A percentile compares a stretch with the other conserved stretches of the same genome.
Conservation (phyloP, 2,113 vertebrate species). For the Tragelaphus scriptus region DNA sequence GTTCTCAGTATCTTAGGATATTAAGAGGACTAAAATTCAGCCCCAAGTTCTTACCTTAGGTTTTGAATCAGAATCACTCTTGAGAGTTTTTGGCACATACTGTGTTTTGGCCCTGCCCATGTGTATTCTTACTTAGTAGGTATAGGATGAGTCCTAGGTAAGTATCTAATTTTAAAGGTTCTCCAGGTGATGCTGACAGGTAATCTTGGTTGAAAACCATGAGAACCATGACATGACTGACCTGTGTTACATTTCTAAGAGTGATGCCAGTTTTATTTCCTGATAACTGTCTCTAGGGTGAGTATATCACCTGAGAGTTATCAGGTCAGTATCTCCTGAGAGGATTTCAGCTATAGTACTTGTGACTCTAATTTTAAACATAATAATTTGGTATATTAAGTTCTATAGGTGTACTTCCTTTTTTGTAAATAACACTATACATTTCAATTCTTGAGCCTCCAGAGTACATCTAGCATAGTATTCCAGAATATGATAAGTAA, state of each 20-base stretch:
- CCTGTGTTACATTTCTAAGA: not conserved
- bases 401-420: not conserved
- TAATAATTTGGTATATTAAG: not conserved
- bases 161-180: not conserved
- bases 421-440: not conserved
- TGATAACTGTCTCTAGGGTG: not conserved
- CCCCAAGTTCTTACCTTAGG: not conserved
- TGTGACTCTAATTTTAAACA: slow-evolving; percentile 3
- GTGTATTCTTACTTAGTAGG: not conserved
- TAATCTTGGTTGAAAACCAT: not conserved
- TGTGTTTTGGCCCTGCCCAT: not conserved
- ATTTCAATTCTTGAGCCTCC: slow-evolving; percentile 1
- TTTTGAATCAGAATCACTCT: not conserved
- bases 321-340: not conserved
- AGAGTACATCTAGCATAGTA: not conserved
- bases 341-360: not conserved
- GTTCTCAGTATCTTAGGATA: not conserved
- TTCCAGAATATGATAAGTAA: not conserved
- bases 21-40: not conserved
- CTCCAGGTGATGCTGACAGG: not conserved
- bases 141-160: not conserved
- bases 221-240: not conserved
- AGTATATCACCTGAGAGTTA: not conserved
- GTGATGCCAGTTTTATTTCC: not conserved
- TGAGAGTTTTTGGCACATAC: not conserved